phyloP scores from a whole-genome alignment of 2,888 invertebrate genomes.

The Mellilla xanthometata region DNA sequence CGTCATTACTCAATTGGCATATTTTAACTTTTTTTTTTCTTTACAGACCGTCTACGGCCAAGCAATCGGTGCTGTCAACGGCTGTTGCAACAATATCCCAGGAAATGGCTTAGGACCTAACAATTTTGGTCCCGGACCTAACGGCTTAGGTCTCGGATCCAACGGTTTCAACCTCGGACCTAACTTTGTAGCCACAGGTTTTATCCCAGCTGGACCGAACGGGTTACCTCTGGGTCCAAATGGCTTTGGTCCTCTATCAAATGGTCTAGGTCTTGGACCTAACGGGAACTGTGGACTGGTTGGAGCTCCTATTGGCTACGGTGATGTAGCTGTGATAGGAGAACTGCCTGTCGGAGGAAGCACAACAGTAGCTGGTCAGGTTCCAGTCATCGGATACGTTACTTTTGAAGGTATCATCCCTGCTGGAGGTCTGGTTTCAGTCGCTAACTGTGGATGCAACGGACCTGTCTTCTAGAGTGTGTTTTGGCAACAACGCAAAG shows the following conservation, averaged over 20 bases:
- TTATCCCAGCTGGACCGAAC: not conserved
- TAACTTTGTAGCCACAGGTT: not conserved
- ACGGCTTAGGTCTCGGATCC: not conserved
- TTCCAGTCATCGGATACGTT: slow-evolving; percentile 69
- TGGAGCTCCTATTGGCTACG: slow-evolving; percentile 41
- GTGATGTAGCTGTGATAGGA: slow-evolving; percentile 55
- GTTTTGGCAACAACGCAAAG: too few species aligned
- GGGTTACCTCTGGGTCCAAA: slow-evolving; percentile 3
- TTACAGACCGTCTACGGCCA: slow-evolving; percentile 37
- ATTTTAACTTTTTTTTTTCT: not conserved
- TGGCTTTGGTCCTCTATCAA: slow-evolving; percentile 1
- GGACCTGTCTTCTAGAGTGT: not conserved
- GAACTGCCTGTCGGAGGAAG: slow-evolving; percentile 61
- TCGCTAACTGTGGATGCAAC: slow-evolving; percentile 51
- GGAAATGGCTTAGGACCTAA: slow-evolving; percentile 26
- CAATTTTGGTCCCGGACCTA: slow-evolving; percentile 4
- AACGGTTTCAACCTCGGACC: too few species aligned
- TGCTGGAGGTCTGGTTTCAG: slow-evolving; percentile 61
- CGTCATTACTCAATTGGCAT: too few species aligned
- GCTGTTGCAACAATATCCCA: slow-evolving; percentile 12
- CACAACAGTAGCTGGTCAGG: slow-evolving; percentile 58
- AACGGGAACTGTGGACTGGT: not conserved
- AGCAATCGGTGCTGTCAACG: slow-evolving; percentile 21
- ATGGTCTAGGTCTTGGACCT: slow-evolving; percentile 3
- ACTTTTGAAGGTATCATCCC: slow-evolving; percentile 67